These are phyloP conservation scores for Lepidocyrtinus sp. DNA, from an alignment of 2,888 invertebrate species.

Conservation along the genomic window DNA sequence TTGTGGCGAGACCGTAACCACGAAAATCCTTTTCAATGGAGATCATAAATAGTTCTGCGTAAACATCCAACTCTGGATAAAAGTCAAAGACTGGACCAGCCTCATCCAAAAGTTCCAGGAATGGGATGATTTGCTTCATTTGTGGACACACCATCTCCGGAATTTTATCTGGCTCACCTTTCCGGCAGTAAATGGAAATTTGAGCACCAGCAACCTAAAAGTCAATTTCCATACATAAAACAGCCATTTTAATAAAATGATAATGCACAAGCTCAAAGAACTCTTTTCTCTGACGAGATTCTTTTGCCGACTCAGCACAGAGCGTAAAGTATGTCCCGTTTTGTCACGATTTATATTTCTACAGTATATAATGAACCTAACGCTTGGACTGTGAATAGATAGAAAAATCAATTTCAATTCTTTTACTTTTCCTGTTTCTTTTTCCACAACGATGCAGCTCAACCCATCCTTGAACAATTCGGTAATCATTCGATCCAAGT, in stretches of 20 bases:
- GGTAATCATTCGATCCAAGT: slow-evolving; percentile 52
- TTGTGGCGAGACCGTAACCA: slow-evolving; percentile 64
- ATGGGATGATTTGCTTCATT: slow-evolving; percentile 66
- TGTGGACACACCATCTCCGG: slow-evolving; percentile 56
- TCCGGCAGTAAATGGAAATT: slow-evolving; percentile 56
- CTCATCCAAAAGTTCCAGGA: slow-evolving; percentile 60
- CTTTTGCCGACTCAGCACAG: too few species aligned
- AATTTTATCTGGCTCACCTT: slow-evolving; percentile 30
- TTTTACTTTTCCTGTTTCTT: slow-evolving; percentile 51
- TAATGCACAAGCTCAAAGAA: too few species aligned
- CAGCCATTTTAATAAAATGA: too few species aligned
- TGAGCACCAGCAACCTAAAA: slow-evolving; percentile 64
- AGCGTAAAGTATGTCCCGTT: too few species aligned
- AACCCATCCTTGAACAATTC: slow-evolving; percentile 47
- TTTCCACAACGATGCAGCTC: slow-evolving; percentile 59
- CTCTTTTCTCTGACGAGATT: too few species aligned
- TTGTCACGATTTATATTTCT: too few species aligned
- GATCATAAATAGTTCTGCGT: slow-evolving; percentile 66
- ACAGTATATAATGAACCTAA: too few species aligned
- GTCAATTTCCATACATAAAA: too few species aligned
- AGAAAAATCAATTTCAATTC: too few species aligned
- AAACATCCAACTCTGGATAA: slow-evolving; percentile 61
- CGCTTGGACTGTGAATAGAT: too few species aligned
- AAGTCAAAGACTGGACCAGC: slow-evolving; percentile 58
- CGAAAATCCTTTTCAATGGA: slow-evolving; percentile 63